Evolutionary conservation across 2,888 invertebrate species (phyloP), one percentile per base, ranked within the genome.

Genomic region (Iphiclides podalirius): DNA sequence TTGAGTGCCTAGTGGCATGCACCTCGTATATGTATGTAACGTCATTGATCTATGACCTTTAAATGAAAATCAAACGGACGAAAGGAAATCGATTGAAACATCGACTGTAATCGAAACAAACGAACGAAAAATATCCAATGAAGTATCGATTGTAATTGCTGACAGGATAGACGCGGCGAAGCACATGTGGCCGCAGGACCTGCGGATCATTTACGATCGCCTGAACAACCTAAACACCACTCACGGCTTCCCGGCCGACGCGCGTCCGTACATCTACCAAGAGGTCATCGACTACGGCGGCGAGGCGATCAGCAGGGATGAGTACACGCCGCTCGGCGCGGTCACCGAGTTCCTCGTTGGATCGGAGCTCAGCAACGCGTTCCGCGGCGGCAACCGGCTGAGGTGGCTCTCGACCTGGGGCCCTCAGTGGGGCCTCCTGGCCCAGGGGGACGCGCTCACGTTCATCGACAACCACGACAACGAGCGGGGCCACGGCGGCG

Each of bases 391-490:
- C 17, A 93, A 93, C 59, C 77, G 87, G 7, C 72, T 94, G 1
- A 90, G 90, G 56, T 93, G 91, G 89, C 71, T 94, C 1, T 57
- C 60, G 0, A 90, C 67, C 52, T 94, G 92, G 87, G 94, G 94
- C 26, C 75, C 90, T 0, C 79, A 69, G 4, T 95, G 95, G 94
- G 91, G 90, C 8, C 82, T 94, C 14, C 58, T 93, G 1, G 79
- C 88, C 0, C 71, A 75, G 37, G 64, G 61, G 34, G 79, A 91
- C 52, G 90, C 94, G 0, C 64, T 95, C 0, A 92, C 93, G 1
- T 95, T 95, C 67, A 90, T 95, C 15, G 95, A 95, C 64, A 96
- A 96, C 75, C 96, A 96, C 66, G 96, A 96, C 71, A 94, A 93
- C 60, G 94, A 95, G 58, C 89, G 95, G 64, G 92, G 92, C 2